These are phyloP conservation scores for Gallirallus australis DNA, from an alignment of 2,797 vertebrate genomes.

Conservation along the genomic window DNA sequence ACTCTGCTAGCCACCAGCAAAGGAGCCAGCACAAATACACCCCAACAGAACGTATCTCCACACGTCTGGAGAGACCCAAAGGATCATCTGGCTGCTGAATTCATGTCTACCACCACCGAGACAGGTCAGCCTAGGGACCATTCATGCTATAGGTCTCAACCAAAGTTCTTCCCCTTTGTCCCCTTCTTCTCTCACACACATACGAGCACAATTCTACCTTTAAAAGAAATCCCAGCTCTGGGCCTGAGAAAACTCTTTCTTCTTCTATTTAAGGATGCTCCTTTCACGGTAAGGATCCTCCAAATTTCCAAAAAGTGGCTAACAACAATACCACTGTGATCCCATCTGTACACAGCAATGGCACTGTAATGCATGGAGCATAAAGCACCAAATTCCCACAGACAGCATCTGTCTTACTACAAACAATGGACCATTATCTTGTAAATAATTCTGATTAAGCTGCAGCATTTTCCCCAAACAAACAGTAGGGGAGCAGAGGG, in stretches of 20 bases:
- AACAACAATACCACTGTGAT: conserved; percentile 74
- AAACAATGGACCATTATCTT: conserved; percentile 86
- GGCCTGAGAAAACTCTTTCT: neutral
- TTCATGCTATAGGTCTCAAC: neutral
- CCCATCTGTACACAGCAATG: conserved; percentile 79
- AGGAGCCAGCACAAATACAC: neutral
- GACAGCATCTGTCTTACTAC: conserved; percentile 84
- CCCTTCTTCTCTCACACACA: neutral
- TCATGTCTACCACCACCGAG: neutral
- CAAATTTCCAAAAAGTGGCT: conserved; percentile 69
- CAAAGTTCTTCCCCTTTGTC: neutral
- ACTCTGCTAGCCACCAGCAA: neutral
- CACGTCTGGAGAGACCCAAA: neutral
- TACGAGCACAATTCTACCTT: neutral
- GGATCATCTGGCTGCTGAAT: neutral
- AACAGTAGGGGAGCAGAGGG: conserved; percentile 65
- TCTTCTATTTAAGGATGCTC: conserved; percentile 42
- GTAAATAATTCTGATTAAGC: conserved; percentile 87
- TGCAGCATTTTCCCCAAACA: conserved; percentile 78
- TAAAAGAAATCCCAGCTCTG: conserved; percentile 28
- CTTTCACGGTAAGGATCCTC: conserved; percentile 63
- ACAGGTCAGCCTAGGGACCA: neutral
- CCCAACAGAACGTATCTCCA: neutral
- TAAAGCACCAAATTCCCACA: conserved; percentile 84
- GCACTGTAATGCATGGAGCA: conserved; percentile 75